Conservation (phyloP, 37 sponge, comb jelly and placozoan species). For the Axinella damicornis region DNA sequence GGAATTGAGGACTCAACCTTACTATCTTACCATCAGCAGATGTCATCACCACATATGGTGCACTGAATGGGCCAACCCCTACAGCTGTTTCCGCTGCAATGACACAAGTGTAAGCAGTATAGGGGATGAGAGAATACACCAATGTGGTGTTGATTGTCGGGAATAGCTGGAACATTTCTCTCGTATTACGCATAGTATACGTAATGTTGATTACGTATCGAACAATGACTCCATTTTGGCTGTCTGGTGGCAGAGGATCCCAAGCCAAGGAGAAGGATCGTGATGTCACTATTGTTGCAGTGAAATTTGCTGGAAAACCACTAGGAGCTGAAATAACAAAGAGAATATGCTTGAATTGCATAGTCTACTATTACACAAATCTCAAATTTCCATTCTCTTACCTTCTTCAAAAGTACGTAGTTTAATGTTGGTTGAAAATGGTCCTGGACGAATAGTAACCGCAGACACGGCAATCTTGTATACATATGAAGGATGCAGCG, state of each 20-base stretch:
- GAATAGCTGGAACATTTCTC: background rate
- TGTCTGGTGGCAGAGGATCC: conserved; percentile 17
- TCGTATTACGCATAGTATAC: background rate
- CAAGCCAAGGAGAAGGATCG: background rate
- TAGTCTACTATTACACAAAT: too few relatives aligned
- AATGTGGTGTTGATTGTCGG: background rate
- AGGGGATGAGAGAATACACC: conserved; percentile 19
- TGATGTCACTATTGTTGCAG: background rate
- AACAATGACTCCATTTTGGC: conserved; percentile 39
- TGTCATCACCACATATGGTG: background rate
- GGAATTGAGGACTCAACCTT: too few relatives aligned
- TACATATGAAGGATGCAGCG: conserved; percentile 26
- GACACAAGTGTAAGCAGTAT: conserved; percentile 25
- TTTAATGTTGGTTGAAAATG: background rate
- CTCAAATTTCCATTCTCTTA: too few relatives aligned
- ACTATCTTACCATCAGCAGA: conserved; percentile 23
- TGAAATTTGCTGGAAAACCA: background rate
- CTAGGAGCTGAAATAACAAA: too few relatives aligned
- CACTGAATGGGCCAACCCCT: conserved; percentile 41
- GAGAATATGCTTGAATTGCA: background rate
- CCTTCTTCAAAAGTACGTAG: conserved; percentile 15
- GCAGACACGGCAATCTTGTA: conserved; percentile 26
- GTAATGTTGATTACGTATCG: conserved; percentile 2
- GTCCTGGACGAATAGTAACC: conserved; percentile 24
- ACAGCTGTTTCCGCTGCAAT: conserved; percentile 45